Evolutionary conservation across 1,140 invertebrate species (phyloP).

Genomic region (Zaprionus ghesquierei): DNA sequence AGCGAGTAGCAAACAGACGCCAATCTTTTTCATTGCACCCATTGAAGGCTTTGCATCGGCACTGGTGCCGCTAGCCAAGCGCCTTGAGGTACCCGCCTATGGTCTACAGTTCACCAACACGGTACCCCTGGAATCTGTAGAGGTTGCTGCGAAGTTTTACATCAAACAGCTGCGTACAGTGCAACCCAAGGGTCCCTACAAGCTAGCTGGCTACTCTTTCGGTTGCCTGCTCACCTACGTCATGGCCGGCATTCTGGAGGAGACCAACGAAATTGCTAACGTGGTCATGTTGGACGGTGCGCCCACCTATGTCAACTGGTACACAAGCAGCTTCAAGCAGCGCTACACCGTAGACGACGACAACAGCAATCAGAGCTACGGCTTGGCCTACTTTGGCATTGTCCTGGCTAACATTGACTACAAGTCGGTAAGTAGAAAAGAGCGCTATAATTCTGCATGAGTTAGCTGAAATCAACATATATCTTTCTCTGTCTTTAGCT

Average conservation of each 20-base stretch:
- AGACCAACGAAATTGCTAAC: slow-evolving; percentile 85
- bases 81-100: slow-evolving; percentile 90
- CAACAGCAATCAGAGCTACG: slow-evolving; percentile 87
- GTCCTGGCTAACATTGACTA: slow-evolving; percentile 92
- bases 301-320: slow-evolving; percentile 92
- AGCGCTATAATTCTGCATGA: not conserved
- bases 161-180: slow-evolving; percentile 89
- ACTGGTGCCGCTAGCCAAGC: slow-evolving; percentile 87
- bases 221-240: slow-evolving; percentile 96
- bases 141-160: slow-evolving; percentile 91
- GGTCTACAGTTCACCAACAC: slow-evolving; percentile 93
- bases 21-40: slow-evolving; percentile 92
- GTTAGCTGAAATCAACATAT: not conserved
- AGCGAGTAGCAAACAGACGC: slow-evolving; percentile 79
- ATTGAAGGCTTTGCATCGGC: slow-evolving; percentile 93
- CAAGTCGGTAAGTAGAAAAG: slow-evolving; percentile 58
- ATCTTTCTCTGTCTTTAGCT: slow-evolving; percentile 36
- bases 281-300: slow-evolving; percentile 96
- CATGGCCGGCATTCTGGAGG: slow-evolving; percentile 93
- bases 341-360: slow-evolving; percentile 82
- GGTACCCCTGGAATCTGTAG: slow-evolving; percentile 89
- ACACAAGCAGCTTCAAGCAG: slow-evolving; percentile 87
- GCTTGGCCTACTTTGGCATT: slow-evolving; percentile 91
- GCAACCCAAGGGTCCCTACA: slow-evolving; percentile 93
- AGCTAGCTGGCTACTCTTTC: slow-evolving; percentile 96